A percentile compares a stretch with the other conserved stretches of the same genome.
Evolutionary conservation across 1,140 invertebrate species (phyloP).

Genomic region (Platorchestia sp.): DNA sequence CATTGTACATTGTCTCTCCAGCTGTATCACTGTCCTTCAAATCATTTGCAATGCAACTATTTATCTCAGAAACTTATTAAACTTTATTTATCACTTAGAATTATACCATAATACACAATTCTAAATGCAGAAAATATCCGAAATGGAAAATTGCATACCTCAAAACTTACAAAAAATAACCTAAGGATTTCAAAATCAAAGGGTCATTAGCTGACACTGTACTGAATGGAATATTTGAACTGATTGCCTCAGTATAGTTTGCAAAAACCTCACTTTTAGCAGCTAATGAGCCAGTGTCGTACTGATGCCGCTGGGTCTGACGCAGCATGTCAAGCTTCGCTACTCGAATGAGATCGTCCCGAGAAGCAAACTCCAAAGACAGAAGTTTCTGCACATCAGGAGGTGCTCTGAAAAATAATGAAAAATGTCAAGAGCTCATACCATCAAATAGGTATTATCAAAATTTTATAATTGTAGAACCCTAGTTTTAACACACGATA

Average conservation of each 20-base stretch:
- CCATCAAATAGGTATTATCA: neutral
- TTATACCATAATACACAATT: no score
- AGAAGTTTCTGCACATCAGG: slow-evolving; percentile 32
- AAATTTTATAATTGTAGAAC: neutral
- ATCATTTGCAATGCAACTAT: no score
- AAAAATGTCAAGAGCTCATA: neutral
- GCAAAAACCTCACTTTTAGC: neutral
- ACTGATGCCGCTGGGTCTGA: slow-evolving; percentile 14
- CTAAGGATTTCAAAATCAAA: no score
- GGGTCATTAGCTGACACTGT: no score
- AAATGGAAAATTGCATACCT: no score
- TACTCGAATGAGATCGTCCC: neutral
- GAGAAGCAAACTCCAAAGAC: neutral
- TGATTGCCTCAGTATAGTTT: neutral
- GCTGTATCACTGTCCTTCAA: no score
- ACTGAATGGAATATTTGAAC: neutral
- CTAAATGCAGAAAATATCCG: no score
- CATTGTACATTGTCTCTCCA: no score
- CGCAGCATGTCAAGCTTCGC: neutral
- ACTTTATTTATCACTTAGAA: no score
- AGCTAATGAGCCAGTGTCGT: slow-evolving; percentile 14
- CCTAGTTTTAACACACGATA: neutral
- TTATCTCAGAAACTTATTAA: no score
- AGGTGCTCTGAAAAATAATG: slow-evolving; percentile 16
- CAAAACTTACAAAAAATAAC: no score